Base-by-base conservation (phyloP, 2,888 invertebrate species). In the Pseudolycoriella hygida region DNA sequence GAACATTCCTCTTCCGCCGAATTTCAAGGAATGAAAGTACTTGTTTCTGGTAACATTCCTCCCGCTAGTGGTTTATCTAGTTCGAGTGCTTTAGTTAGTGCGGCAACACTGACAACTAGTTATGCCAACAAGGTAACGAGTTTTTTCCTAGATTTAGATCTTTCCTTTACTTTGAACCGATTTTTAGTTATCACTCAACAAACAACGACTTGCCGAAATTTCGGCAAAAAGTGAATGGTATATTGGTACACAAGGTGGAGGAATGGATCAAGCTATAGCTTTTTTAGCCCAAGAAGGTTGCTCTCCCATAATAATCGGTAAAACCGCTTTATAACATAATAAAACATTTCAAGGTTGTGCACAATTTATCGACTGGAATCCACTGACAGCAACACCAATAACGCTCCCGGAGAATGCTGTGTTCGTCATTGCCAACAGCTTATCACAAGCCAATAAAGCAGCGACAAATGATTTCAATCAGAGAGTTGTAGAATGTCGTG, bases 221-320 rank as follows among this genome's bases (percentile, higher is more conserved):
- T 89, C 96, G 60, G 93, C 96, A 1, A 72, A 71, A 51, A 83
- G 89, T 59, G 98, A 99, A 67, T 75, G 83, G 51, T 88, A 87
- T 56, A 93, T 99, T 53, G 98, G 98, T 17, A 96, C 97, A 1
- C 84, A 92, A 65, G 97, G 98, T 18, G 98, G 98, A 37, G 98
- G 98, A 49, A 99, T 99, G 98, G 98, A 99, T 66, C 98, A 99
- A 67, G 96, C 98, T 0, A 94, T 96, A 56, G 92, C 90, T 44
- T 88, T 94, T 63, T 72, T 96, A 38, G 97, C 87, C 3, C 76
- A 77, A 57, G 71, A 76, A 61, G 81, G 75, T 75, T 58, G 54
- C 52, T 52, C 17, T 10, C 17, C 17, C 5, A n/a, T 5, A 10
- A 4, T 5, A n/a, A 11, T 37, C n/a, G 14, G 14, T 11, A 8